These are phyloP conservation scores for Chelonoidis abingdonii DNA, from an alignment of 2,113 vertebrate species.

Conservation along the genomic window DNA sequence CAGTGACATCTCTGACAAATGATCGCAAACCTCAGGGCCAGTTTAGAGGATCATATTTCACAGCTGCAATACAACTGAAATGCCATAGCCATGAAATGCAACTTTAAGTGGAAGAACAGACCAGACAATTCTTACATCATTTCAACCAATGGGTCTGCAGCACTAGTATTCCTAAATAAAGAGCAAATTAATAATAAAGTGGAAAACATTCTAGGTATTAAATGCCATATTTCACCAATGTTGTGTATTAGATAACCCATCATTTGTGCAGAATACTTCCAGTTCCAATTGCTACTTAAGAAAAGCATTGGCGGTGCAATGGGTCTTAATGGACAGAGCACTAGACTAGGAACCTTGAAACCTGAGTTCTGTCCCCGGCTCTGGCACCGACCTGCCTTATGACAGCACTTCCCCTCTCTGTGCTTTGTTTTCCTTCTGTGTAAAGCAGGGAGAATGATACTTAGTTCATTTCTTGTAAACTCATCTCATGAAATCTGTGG, in stretches of 20 bases:
- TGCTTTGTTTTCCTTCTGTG: neutral
- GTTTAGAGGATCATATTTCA: neutral
- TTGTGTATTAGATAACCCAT: neutral
- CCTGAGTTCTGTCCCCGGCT: rapidly evolving
- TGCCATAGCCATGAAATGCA: neutral
- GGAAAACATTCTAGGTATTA: neutral
- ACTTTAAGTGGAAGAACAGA: neutral
- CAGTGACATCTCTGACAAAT: neutral
- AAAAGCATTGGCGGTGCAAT: neutral
- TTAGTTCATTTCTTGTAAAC: neutral
- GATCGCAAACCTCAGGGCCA: neutral
- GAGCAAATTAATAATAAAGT: neutral
- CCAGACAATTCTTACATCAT: neutral
- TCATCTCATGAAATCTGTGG: neutral
- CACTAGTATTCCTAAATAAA: neutral
- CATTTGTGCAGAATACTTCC: neutral
- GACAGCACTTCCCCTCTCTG: neutral
- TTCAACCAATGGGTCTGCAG: neutral
- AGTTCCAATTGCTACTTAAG: neutral
- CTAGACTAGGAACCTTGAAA: too few relatives aligned
- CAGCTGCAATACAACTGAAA: neutral
- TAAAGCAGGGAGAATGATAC: too few relatives aligned
- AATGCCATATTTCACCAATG: neutral
- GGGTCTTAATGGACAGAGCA: neutral
- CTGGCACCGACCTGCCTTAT: neutral